A percentile compares a stretch with the other conserved stretches of the same genome.
Conservation (phyloP, 2,888 invertebrate genomes). For the Copidosoma aretas region DNA sequence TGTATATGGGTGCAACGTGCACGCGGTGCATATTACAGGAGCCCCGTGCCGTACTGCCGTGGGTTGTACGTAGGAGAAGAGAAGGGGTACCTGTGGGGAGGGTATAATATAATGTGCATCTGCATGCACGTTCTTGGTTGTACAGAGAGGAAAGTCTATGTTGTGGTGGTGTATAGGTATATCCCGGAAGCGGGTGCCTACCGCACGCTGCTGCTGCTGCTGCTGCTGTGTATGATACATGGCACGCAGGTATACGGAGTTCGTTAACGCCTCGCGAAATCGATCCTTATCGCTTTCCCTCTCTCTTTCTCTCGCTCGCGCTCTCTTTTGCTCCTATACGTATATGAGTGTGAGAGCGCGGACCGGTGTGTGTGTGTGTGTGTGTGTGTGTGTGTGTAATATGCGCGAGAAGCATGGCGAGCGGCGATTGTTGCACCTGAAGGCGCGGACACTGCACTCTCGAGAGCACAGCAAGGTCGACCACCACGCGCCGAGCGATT, state of each 20-base stretch:
- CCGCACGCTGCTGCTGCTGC: neutral
- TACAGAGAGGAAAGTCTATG: no score
- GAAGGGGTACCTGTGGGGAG: no score
- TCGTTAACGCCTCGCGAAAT: slow-evolving; percentile 9
- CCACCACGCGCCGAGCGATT: neutral
- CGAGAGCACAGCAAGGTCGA: slow-evolving; percentile 1
- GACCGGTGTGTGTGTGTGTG: no score
- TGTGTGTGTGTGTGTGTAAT: neutral
- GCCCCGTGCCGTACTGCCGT: no score
- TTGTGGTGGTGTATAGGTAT: no score
- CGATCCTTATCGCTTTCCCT: slow-evolving; percentile 1
- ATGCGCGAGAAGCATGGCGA: no score
- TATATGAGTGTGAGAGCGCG: neutral
- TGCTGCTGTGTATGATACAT: neutral
- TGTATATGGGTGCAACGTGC: no score
- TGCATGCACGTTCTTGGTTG: no score
- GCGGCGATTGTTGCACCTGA: slow-evolving; percentile 1
- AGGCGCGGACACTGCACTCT: slow-evolving; percentile 1
- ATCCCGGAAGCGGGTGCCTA: no score
- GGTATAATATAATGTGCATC: no score
- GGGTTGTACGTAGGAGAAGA: no score
- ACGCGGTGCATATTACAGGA: no score
- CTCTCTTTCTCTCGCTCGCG: neutral
- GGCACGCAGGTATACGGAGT: neutral
- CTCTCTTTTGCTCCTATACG: neutral